Evolutionary conservation across 2,113 vertebrate genomes (phyloP).

Genomic region (Gnathonemus echidnorhynchus): DNA sequence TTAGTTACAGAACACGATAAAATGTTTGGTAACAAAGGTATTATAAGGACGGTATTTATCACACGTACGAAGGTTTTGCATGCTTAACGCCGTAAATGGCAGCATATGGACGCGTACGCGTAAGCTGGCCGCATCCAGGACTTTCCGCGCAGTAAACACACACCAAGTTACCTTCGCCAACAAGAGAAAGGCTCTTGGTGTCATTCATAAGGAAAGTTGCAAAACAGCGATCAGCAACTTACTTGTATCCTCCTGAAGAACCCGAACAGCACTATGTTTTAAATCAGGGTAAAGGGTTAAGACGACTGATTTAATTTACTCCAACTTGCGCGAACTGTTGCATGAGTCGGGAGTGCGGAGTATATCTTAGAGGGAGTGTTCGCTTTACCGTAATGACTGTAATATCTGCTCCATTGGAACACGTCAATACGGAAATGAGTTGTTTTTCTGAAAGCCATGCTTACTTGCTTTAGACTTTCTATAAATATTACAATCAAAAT

Average conservation of each 20-base stretch:
- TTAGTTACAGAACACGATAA: neutral
- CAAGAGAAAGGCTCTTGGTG: neutral
- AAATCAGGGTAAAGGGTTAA: neutral
- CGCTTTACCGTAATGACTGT: conserved; percentile 5
- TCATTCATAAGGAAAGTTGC: neutral
- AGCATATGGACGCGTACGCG: neutral
- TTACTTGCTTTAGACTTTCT: neutral
- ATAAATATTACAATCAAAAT: neutral
- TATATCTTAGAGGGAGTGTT: conserved; percentile 1
- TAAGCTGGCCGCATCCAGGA: neutral
- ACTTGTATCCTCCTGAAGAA: conserved; percentile 4
- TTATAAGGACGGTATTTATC: neutral
- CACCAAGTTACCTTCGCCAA: neutral
- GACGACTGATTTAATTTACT: neutral
- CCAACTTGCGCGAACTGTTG: conserved; percentile 2
- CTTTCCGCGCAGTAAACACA: conserved; percentile 7
- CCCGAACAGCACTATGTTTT: neutral
- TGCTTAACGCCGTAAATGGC: neutral
- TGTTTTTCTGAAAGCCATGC: neutral
- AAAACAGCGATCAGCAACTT: neutral
- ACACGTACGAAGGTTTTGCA: neutral
- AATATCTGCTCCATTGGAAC: neutral
- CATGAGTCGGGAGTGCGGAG: conserved; percentile 3
- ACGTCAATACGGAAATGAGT: neutral
- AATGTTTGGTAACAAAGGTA: neutral